These are phyloP conservation scores for Pristionchus maxplancki DNA, from an alignment of 2,888 invertebrate genomes.

Conservation along the genomic window DNA sequence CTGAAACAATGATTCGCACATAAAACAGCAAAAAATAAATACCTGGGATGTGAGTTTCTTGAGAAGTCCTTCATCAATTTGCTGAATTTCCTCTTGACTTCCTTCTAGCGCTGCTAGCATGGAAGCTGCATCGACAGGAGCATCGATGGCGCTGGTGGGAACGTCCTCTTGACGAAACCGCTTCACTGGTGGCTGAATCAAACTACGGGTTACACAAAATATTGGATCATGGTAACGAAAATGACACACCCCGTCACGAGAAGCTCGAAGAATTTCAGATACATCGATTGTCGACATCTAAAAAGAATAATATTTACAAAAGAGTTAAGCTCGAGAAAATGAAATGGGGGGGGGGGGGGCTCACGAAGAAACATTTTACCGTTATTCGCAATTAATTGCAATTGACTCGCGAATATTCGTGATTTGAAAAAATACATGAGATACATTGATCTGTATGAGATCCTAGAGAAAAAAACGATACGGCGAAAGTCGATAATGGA, in stretches of 20 bases:
- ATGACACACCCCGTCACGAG: conserved; percentile 43
- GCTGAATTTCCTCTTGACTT: conserved; percentile 47
- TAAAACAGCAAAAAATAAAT: background rate
- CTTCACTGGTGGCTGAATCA: conserved; percentile 65
- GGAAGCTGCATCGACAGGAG: conserved; percentile 50
- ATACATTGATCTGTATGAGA: too few relatives aligned
- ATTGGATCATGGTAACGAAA: background rate
- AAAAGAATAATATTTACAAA: background rate
- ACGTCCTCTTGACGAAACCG: conserved; percentile 59
- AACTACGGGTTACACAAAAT: too few relatives aligned
- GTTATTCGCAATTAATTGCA: too few relatives aligned
- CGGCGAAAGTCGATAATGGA: too few relatives aligned
- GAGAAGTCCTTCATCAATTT: conserved; percentile 69
- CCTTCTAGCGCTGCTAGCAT: conserved; percentile 44
- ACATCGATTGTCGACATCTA: conserved; percentile 67
- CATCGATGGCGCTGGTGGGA: conserved; percentile 1
- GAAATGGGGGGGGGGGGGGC: too few relatives aligned
- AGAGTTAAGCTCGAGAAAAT: too few relatives aligned
- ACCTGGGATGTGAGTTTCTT: conserved; percentile 68
- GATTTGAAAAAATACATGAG: too few relatives aligned
- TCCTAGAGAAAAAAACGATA: too few relatives aligned
- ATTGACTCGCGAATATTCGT: too few relatives aligned
- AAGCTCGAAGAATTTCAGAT: conserved; percentile 61
- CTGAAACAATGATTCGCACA: conserved; percentile 54
- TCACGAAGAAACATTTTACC: too few relatives aligned